A percentile compares a stretch with the other conserved stretches of the same genome.
Evolutionary conservation across 2,797 vertebrate species (phyloP).

Genomic region (Novumbra hubbsi): DNA sequence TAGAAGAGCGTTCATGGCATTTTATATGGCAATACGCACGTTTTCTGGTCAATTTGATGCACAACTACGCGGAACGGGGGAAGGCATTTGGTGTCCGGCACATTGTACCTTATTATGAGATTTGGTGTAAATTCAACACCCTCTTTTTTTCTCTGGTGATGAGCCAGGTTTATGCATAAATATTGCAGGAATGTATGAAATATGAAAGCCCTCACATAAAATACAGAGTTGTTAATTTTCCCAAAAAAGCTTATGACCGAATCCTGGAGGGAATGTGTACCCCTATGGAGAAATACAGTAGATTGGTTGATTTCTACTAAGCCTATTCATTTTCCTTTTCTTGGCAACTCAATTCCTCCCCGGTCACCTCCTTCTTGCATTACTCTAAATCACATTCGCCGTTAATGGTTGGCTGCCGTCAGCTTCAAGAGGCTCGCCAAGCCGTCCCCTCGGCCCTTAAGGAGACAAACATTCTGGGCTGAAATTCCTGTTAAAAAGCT

Average conservation of each 20-base stretch:
- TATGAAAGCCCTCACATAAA: no score
- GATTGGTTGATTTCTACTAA: neutral
- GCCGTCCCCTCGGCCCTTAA: constrained; percentile 3
- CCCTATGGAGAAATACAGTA: neutral
- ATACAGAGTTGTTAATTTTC: no score
- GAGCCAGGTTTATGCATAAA: no score
- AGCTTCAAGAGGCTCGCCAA: constrained; percentile 16
- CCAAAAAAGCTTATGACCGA: no score
- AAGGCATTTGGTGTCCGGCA: no score
- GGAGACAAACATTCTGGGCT: constrained; percentile 25
- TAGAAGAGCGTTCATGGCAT: no score
- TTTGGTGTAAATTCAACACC: no score
- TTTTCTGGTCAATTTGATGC: no score
- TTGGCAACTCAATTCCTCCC: neutral
- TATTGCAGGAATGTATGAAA: no score
- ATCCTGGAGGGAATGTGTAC: neutral
- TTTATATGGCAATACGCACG: no score
- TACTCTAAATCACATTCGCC: neutral
- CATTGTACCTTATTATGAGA: neutral
- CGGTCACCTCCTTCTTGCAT: neutral
- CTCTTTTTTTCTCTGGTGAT: no score
- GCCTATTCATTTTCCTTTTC: neutral
- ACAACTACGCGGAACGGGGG: no score
- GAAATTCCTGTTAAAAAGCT: constrained; percentile 33
- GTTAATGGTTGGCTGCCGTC: constrained; percentile 4